Evolutionary conservation across 2,888 invertebrate species (phyloP), one percentile per base, ranked within the genome.

Genomic region (Leptogaster cylindrica): DNA sequence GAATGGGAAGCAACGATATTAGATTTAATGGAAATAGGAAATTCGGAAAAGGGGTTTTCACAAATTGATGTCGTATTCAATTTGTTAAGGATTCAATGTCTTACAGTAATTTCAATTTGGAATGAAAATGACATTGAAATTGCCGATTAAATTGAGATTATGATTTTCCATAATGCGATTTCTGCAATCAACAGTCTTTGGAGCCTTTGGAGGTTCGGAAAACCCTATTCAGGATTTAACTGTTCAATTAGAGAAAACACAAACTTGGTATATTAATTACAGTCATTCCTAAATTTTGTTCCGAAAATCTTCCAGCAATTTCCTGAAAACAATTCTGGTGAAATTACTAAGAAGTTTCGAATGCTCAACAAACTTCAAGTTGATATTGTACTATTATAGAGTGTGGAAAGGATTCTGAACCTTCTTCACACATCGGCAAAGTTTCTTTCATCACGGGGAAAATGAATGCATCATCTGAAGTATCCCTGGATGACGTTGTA

Each of bases 21-120:
- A 16, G 36, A 18, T 44, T 61, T 61, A 44, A 44, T 61, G 28
- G 61, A 25, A 44, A 61, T 28, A 27, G 44, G 61, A 41, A 23
- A 27, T 23, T n/a, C n/a, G n/a, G n/a, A 48, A 12, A 23, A 48
- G 12, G 27, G 27, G 25, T 12, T 48, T 48, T 27, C 27, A 5
- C 25, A n/a, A 12, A 27, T 48, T 25, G 27, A 25, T 48, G 25
- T 25, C 27, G 48, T 27, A 8, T 10, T 25, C 27, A 27, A n/a
- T 6, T n/a, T 48, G 48, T 25, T 48, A 27, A n/a, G 2, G 10
- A n/a, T 12, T 10, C 27, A 27, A 48, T 48, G 25, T 25, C 27
- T 20, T 25, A 12, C 27, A 2, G 48, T 6, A 48, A 48, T 48
- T 27, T 3, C 5, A 23, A 23, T 23, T n/a, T 23, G 12, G n/a